Conservation (phyloP, 2,113 vertebrate genomes). For the Pandion haliaetus region DNA sequence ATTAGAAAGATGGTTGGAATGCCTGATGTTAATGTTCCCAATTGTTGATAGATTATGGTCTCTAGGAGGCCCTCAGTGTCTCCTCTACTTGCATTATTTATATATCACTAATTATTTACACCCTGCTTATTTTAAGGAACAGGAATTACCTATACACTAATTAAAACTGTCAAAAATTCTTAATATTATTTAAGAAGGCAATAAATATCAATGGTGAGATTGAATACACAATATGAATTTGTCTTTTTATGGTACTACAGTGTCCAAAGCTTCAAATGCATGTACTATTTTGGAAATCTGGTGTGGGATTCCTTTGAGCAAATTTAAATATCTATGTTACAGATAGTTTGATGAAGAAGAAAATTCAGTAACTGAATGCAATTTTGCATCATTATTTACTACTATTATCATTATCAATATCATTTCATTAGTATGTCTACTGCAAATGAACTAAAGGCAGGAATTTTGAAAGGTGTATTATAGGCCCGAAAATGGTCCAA, state of each 20-base stretch:
- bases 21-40: background rate
- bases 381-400: background rate
- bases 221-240: background rate
- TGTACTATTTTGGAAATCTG: background rate
- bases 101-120: constrained; percentile 8
- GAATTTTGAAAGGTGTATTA: background rate
- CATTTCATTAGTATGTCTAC: background rate
- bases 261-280: background rate
- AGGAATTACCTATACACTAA: background rate
- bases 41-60: background rate
- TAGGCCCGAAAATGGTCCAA: background rate
- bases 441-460: background rate
- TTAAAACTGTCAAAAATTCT: background rate
- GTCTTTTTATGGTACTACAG: background rate
- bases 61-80: background rate
- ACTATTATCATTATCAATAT: background rate
- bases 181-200: background rate
- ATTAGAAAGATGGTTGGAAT: background rate
- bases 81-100: constrained; percentile 3
- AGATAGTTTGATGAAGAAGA: background rate
- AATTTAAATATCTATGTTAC: background rate
- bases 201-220: background rate
- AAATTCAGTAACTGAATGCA: background rate
- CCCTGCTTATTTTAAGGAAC: background rate
- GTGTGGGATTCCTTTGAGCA: background rate